Base-by-base conservation (phyloP, 2,888 invertebrate genomes). In the Agrypnus murinus region DNA sequence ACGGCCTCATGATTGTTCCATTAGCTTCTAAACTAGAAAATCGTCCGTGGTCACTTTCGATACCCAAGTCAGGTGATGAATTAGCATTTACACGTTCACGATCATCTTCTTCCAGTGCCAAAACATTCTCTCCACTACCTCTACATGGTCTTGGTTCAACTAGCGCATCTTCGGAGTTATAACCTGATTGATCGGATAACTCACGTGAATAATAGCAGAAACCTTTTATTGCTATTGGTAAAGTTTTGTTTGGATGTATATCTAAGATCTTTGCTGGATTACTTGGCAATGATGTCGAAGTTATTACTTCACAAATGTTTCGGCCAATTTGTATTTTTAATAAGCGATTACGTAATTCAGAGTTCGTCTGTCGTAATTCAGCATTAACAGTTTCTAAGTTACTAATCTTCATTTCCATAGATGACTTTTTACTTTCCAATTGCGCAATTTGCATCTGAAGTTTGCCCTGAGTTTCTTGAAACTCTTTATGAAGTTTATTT, bases 31-130 rank as follows among this genome's bases (percentile, higher is more conserved):
- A 81, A 83, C 91, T 89, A 71, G 92, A 89, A 62, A 91, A 86
- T 71, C 91, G 86, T 77, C 88, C 90, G 40, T 89, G 89, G 82
- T 95, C 95, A 79, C 95, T 95, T 82, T 95, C 95, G 74, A 96
- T 95, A n/a, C 95, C 95, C 79, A 95, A 89, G 85, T 96, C 96
- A 0, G 96, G 95, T 0, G 95, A 95, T 0, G 92, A 87, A 77
- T 87, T 89, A 9, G 86, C 86, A 7, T 86, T 83, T 4, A 79
- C 76, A 14, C 86, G 74, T 36, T 84, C 85, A 6, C 77, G 69
- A 25, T 84, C 84, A 0, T 74, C 66, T 12, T 74, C 72, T 8
- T 45, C 72, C 4, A 65, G 19, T 14, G 58, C 65, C 32, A 68
- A 60, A 5, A 64, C 15, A 34, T 62, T 71, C n/a, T 57, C 67